Base-by-base conservation (phyloP, 1,140 invertebrate genomes). In the Rhizoglyphus robini region DNA sequence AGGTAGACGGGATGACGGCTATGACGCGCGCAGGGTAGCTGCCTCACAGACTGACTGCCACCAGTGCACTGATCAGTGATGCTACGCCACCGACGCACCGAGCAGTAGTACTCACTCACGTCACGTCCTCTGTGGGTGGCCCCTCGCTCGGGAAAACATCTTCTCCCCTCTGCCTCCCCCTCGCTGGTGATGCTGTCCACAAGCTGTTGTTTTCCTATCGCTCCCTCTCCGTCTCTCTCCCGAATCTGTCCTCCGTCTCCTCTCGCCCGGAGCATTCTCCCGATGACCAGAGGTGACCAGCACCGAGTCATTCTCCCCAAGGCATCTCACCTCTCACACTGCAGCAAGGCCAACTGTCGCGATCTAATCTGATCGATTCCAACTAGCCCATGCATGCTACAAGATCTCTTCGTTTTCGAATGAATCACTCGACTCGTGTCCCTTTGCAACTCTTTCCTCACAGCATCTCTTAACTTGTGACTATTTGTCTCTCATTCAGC, bases 171-270 rank as follows among this genome's bases (percentile, higher is more conserved):
- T n/a, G n/a, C n/a, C n/a, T 8, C 25, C 20, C 25, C 25, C 48
- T 58, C 54, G 54, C n/a, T 25, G 20, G 3, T 25, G 20, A 20
- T 25, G 54, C 54, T 31, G 11, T 58, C 54, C 30, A 27, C 54
- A 31, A 58, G 20, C 30, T 27, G 11, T 30, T 58, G 20, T 27
- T 27, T 13, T 25, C 27, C 8, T 58, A 13, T 58, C 20, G 13
- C 11, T 27, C 20, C 54, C 30, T 46, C 18, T 31, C 69, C 65
- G 66, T 63, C 67, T 68, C 23, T 69, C 64, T 27, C 59, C 60
- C 11, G 36, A 60, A 48, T 13, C 27, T 11, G 18, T 41, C 18
- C n/a, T n/a, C n/a, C 54, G 11, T 8, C 13, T 27, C 3, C 20
- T 18, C 5, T 29, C 5, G 23, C 54, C 30, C 32, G 48, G 25